Evolutionary conservation across 2,113 vertebrate genomes (phyloP), one percentile per base, ranked within the genome.

Genomic region (Alexandromys fortis): DNA sequence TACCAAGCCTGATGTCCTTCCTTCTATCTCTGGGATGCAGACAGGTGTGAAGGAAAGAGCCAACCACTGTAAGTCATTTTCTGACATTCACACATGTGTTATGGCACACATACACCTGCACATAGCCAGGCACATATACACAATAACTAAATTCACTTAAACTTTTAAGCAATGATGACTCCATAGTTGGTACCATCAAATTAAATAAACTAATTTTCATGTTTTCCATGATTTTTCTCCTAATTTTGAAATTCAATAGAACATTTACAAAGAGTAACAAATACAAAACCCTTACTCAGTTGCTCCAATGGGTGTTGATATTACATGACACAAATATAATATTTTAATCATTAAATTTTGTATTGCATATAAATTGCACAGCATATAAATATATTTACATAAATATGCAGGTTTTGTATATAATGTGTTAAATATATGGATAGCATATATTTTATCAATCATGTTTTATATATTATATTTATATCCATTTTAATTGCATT

Each of bases 211-310:
- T 61, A 26, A 21, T 21, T 58, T 58, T 58, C 5, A 58, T 58
- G 58, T 21, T 28, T 70, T 94, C 92, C 21, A 75, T 75, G 8
- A 63, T n/a, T 63, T 92, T 67, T 8, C 1, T 10, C 58, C 30
- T 89, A 26, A 68, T 78, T 68, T 89, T 5, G 67, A 82, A 86
- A 61, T 72, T 1, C 7, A 30, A 91, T 16, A 42, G 78, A n/a
- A 24, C 28, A 4, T 70, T 96, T 72, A 58, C 5, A 67, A 22
- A 90, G 10, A 87, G 82, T 68, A 90, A 75, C 63, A 86, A 89
- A 47, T 14, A 96, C 30, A 86, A 95, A 96, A 90, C n/a, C 7
- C 24, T 93, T 47, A 87, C 19, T 21, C 58, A 58, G 58, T 58
- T 58, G 19, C 58, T 13, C 13, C 87, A 93, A 47, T 26, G 14